Conservation (phyloP, 2,113 vertebrate genomes). For the Rostratula benghalensis region DNA sequence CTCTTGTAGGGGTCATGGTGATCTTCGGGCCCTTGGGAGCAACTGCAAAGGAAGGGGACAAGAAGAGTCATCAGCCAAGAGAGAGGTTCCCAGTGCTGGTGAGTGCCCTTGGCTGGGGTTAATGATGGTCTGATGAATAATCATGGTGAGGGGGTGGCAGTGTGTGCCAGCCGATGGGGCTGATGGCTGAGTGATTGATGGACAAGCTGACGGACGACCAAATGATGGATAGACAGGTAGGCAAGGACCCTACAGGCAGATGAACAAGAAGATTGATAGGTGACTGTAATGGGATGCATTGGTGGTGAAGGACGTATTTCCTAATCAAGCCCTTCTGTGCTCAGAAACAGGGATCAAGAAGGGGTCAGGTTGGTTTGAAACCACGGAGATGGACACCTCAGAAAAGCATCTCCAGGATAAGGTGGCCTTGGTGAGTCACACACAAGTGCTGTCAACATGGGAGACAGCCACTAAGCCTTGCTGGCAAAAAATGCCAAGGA, state of each 20-base stretch:
- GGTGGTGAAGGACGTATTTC: not conserved
- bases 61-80: rapidly evolving
- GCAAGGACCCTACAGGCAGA: not conserved
- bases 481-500: not conserved
- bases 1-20: constrained; percentile 82
- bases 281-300: not conserved
- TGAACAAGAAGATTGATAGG: not conserved
- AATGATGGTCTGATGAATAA: not conserved
- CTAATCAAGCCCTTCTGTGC: not conserved
- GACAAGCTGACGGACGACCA: not conserved
- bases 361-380: not conserved
- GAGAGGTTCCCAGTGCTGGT: rapidly evolving
- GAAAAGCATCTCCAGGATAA: not conserved
- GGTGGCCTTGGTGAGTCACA: rapidly evolving
- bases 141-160: rapidly evolving
- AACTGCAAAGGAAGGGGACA: constrained; percentile 66
- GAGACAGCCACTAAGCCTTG: not conserved
- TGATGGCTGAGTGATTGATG: not conserved
- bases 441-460: too few relatives aligned
- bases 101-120: not conserved
- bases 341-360: not conserved
- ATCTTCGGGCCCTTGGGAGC: constrained; percentile 92
- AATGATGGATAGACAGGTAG: not conserved
- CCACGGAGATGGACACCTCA: not conserved
- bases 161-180: not conserved